A percentile compares a stretch with the other conserved stretches of the same genome.
phyloP scores from a whole-genome alignment of 2,113 vertebrate genomes.

The Phrynocephalus versicolor region DNA sequence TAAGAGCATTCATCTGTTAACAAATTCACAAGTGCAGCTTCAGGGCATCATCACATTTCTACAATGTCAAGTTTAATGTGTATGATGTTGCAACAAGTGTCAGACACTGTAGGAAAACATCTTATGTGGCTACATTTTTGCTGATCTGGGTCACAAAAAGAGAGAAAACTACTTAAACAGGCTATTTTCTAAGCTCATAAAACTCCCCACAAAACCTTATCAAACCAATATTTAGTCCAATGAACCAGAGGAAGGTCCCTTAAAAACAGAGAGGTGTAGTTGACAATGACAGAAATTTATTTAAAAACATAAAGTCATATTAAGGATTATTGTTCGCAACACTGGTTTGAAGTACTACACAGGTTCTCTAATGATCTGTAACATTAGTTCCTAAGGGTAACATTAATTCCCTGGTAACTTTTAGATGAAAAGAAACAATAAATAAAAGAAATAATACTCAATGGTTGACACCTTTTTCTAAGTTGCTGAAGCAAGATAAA shows the following conservation, averaged over 20 bases:
- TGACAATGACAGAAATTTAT: neutral
- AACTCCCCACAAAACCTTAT: no score
- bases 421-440: neutral
- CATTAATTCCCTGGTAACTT: neutral
- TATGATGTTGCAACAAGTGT: neutral
- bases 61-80: neutral
- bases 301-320: neutral
- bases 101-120: neutral
- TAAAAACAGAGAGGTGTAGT: neutral
- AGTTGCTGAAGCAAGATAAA: neutral
- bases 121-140: neutral
- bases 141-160: neutral
- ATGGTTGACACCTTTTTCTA: neutral
- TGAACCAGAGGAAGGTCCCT: neutral
- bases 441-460: neutral
- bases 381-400: neutral
- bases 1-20: neutral
- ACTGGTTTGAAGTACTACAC: neutral
- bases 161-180: neutral
- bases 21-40: neutral
- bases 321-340: neutral
- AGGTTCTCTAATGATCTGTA: neutral
- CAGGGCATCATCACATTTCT: neutral
- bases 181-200: neutral
- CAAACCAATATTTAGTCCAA: neutral